Conservation (phyloP, 2,888 invertebrate species). For the Ectemnius cavifrons region DNA sequence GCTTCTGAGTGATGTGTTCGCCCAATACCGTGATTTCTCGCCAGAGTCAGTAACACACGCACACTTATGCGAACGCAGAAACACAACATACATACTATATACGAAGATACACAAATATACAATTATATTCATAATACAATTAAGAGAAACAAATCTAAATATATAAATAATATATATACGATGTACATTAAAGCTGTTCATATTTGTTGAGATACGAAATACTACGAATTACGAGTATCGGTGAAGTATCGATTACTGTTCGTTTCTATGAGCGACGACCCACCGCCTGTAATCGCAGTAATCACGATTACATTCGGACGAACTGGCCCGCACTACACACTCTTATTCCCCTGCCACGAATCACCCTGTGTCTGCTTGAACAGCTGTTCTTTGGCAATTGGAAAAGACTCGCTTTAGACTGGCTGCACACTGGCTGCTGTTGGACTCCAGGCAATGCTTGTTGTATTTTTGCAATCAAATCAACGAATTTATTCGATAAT, state of each 20-base stretch:
- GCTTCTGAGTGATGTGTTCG: too few relatives aligned
- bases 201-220: constrained; percentile 61
- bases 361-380: too few relatives aligned
- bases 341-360: too few relatives aligned
- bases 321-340: too few relatives aligned
- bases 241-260: constrained; percentile 33
- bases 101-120: constrained; percentile 57
- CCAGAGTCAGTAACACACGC: background rate
- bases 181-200: constrained; percentile 65
- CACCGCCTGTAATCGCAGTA: constrained; percentile 29
- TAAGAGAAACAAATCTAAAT: constrained; percentile 47
- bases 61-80: constrained; percentile 17
- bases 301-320: too few relatives aligned
- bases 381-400: too few relatives aligned
- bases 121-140: constrained; percentile 43
- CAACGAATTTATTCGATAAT: too few relatives aligned
- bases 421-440: background rate
- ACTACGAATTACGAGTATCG: constrained; percentile 19
- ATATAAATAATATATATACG: constrained; percentile 54
- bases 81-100: constrained; percentile 48
- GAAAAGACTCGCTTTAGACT: constrained; percentile 10
- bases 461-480: too few relatives aligned
- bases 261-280: constrained; percentile 34
- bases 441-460: too few relatives aligned
- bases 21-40: too few relatives aligned